Conservation (phyloP, 2,797 vertebrate genomes). For the Hipposideros larvatus region DNA sequence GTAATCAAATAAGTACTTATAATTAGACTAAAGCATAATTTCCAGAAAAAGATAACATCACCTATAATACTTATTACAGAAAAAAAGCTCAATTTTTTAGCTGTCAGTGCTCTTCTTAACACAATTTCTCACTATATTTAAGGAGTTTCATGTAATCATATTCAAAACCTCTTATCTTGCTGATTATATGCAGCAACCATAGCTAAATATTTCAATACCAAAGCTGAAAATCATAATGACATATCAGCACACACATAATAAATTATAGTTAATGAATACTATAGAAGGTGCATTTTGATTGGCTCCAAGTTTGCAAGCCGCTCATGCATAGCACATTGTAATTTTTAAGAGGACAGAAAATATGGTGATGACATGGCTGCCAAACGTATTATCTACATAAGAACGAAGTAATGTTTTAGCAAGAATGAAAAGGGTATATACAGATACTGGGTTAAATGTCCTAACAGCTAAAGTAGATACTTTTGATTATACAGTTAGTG, state of each 20-base stretch:
- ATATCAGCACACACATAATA: slow-evolving; percentile 49
- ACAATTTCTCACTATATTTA: slow-evolving; percentile 69
- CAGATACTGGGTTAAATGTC: neutral
- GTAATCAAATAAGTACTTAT: slow-evolving; percentile 77
- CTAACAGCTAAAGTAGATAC: neutral
- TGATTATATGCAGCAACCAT: slow-evolving; percentile 69
- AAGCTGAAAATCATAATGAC: slow-evolving; percentile 78
- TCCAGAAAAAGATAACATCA: slow-evolving; percentile 79
- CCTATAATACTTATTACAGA: slow-evolving; percentile 82
- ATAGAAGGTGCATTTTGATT: neutral
- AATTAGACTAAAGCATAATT: slow-evolving; percentile 78
- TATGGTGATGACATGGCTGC: neutral
- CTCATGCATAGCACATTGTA: slow-evolving; percentile 34
- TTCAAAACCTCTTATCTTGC: slow-evolving; percentile 66
- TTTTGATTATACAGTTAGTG: slow-evolving; percentile 16
- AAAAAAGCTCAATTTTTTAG: slow-evolving; percentile 11
- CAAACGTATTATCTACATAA: slow-evolving; percentile 19
- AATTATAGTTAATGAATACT: slow-evolving; percentile 69
- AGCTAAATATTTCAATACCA: slow-evolving; percentile 67
- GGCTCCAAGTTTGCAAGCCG: slow-evolving; percentile 51
- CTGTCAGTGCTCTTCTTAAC: slow-evolving; percentile 44
- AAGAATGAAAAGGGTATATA: neutral
- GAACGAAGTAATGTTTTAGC: slow-evolving; percentile 50
- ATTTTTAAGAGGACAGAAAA: slow-evolving; percentile 60
- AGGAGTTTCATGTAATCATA: slow-evolving; percentile 64